phyloP scores from a whole-genome alignment of 1,140 invertebrate genomes.

The Drosophila aff. region DNA sequence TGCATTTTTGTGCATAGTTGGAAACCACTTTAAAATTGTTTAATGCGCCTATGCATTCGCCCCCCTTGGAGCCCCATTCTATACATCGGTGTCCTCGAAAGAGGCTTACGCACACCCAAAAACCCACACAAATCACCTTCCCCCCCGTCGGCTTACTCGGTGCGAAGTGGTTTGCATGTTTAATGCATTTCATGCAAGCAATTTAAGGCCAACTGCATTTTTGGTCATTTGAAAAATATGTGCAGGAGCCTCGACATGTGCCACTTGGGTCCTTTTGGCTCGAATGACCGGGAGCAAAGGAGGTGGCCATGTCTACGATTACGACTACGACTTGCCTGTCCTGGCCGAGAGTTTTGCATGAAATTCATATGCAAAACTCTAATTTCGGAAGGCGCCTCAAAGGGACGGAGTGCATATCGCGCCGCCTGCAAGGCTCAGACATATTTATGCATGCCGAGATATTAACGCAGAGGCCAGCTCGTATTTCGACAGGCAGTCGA shows the following conservation, averaged over 20 bases:
- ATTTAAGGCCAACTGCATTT: constrained; percentile 74
- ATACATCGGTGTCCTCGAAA: background rate
- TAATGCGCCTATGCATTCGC: constrained; percentile 33
- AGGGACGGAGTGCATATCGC: constrained; percentile 45
- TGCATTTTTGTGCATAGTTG: constrained; percentile 60
- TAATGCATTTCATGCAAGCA: constrained; percentile 74
- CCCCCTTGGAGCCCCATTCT: background rate
- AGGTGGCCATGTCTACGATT: constrained; percentile 13
- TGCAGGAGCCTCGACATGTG: constrained; percentile 58
- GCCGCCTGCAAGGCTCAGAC: constrained; percentile 38
- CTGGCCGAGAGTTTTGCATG: constrained; percentile 40
- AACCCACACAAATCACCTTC: constrained; percentile 25
- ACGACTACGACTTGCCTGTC: constrained; percentile 7
- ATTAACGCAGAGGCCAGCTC: constrained; percentile 46
- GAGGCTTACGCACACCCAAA: constrained; percentile 33
- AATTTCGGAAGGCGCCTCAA: constrained; percentile 46
- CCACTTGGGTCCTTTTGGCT: constrained; percentile 47
- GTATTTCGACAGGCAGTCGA: constrained; percentile 44
- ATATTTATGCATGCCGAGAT: constrained; percentile 66
- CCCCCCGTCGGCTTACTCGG: constrained; percentile 5
- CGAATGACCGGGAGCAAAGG: constrained; percentile 42
- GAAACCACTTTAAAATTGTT: constrained; percentile 60
- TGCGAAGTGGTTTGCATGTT: constrained; percentile 58
- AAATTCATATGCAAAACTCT: constrained; percentile 72
- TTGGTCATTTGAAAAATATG: constrained; percentile 71